Evolutionary conservation across 2,888 invertebrate species (phyloP), one percentile per base, ranked within the genome.

Genomic region (Lycia hirtaria): DNA sequence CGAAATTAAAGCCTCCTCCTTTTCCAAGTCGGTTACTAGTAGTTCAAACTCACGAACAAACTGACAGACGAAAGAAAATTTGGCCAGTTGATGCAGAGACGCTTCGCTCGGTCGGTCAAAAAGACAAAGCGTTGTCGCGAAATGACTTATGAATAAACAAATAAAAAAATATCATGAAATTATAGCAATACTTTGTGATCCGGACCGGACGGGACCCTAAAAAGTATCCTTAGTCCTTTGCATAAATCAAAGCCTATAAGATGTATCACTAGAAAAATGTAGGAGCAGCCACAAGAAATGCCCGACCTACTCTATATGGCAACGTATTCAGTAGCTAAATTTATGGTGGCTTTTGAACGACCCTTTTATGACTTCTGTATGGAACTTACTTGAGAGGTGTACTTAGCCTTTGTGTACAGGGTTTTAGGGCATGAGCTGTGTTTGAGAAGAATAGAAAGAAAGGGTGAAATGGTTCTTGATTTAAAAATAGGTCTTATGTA

Each of bases 281-380:
- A 40, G 3, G 38, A 12, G 2, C 6, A 14, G 7, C 7, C 38
- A 6, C 3, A 4, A 22, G 12, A 26, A 10, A 38, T 4, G 5
- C 41, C 15, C 17, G 5, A 26, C 26, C 40, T 24, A 24, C 24
- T 40, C 40, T 24, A 43, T 43, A 43, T 26, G 26, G 26, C 41
- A 19, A 10, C 24, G 41, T 43, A 43, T 43, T 43, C 41, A 43
- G 26, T 26, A 17, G 41, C 26, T n/a, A 26, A 43, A 43, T 43
- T 43, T 43, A 43, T 43, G 41, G 41, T 17, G 26, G 10, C 41
- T 43, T 41, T 43, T 43, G 10, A 28, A 43, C 15, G 41, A 40
- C 26, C 41, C 26, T 43, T 43, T 28, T 14, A 40, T 40, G 38
- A 14, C 14, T 6, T 14, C 12, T 35, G 35, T 20, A 37, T 37